Conservation (phyloP, 2,113 vertebrate genomes). For the Barbus barbus region DNA sequence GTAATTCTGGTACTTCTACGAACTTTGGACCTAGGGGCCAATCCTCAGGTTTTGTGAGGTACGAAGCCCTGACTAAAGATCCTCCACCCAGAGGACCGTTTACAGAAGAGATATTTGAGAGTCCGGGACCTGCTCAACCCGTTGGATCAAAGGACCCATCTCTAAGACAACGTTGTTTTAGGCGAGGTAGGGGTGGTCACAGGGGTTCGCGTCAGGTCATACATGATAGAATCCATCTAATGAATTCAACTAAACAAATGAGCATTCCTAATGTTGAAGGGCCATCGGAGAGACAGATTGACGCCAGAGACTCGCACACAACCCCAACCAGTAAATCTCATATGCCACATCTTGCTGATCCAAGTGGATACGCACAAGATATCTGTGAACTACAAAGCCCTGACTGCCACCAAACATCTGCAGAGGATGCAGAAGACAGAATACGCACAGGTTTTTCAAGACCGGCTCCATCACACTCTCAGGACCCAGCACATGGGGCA, state of each 20-base stretch:
- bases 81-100: background rate
- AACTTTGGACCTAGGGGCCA: constrained; percentile 58
- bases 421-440: background rate
- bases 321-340: background rate
- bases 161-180: background rate
- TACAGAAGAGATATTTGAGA: too few relatives aligned
- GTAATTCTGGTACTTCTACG: background rate
- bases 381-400: background rate
- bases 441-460: background rate
- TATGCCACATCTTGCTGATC: background rate
- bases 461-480: background rate
- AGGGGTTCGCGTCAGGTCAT: background rate
- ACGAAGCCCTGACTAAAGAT: background rate
- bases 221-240: background rate
- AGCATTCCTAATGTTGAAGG: background rate
- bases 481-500: background rate
- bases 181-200: background rate
- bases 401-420: background rate
- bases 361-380: background rate
- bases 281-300: background rate
- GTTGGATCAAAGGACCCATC: background rate
- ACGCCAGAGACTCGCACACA: background rate
- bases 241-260: background rate
- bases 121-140: background rate
- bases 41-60: constrained; percentile 14